Percentiles rank a stretch among this genome's conserved stretches.
Conservation (phyloP, 2,888 invertebrate genomes). For the Tineola bisselliella region DNA sequence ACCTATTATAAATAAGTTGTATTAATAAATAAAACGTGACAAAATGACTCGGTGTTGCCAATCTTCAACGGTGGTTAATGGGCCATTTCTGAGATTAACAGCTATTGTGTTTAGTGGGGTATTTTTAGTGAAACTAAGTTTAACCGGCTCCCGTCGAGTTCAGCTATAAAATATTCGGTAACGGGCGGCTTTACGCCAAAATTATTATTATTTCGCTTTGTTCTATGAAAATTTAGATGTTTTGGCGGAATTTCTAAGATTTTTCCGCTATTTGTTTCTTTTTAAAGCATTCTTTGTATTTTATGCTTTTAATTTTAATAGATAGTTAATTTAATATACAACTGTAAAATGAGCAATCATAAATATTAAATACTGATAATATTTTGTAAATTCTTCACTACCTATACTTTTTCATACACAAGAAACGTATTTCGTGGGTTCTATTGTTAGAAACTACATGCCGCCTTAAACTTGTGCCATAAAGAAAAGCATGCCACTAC, state of each 20-base stretch:
- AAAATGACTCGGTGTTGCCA: not conserved
- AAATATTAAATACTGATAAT: no score
- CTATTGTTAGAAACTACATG: no score
- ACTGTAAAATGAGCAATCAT: no score
- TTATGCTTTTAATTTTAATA: not conserved
- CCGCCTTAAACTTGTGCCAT: no score
- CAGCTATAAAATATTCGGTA: not conserved
- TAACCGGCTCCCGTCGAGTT: not conserved
- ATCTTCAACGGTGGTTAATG: not conserved
- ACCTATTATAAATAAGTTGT: not conserved
- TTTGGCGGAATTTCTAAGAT: not conserved
- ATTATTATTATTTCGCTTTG: no score
- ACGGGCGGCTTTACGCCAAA: not conserved
- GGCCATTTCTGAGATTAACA: not conserved
- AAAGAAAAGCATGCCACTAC: no score
- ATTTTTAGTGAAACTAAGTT: not conserved
- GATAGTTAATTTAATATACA: no score
- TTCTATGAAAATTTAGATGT: not conserved
- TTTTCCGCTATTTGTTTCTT: not conserved
- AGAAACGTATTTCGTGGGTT: no score
- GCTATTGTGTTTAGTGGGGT: not conserved
- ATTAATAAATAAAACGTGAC: not conserved
- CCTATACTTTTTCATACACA: no score
- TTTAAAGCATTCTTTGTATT: not conserved
- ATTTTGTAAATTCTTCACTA: no score